Evolutionary conservation across 2,797 vertebrate species (phyloP), one percentile per base, ranked within the genome.

Genomic region (Falco novaeseelandiae): DNA sequence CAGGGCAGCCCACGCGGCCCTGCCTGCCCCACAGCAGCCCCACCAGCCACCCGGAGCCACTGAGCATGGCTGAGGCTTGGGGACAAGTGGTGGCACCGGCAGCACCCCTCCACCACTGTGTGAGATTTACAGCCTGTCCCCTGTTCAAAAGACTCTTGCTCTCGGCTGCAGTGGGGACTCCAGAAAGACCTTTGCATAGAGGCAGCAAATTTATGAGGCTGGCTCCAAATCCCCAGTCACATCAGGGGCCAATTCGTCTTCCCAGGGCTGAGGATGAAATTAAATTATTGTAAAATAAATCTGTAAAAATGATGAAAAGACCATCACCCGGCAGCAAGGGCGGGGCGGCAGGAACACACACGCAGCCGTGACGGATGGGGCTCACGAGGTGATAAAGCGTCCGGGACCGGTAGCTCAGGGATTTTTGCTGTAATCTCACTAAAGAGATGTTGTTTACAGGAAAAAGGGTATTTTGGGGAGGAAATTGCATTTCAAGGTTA

Each of bases 281-380:
- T 98, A 98, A 98, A 98, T 98, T 96, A 98, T 97, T 62, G 93
- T 96, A 97, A 97, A 97, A 98, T 98, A 98, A 98, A 98, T 98
- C 97, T 95, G 96, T 96, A 87, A 71, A 81, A 97, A 90, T 97
- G 97, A 97, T 96, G 90, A 93, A 97, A 89, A 93, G 84, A 76
- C 87, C 94, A 92, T 96, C 87, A 46, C 96, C 87, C 42, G 1
- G 38, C 8, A 1, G 90, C 27, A 13, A 44, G 61, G 93, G 95
- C 4, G 91, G 94, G 90, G 58, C 26, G 4, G 54, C 0, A 13
- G 86, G 93, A 95, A 85, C 92, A 76, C 95, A 85, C 76, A 4
- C 69, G 6, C 55, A 8, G 84, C 92, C 0, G 27, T 96, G 97
- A 97, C 90, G 78, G 89, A 95, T 97, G 93, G 94, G 93, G 92